A percentile compares a stretch with the other conserved stretches of the same genome.
phyloP scores from a whole-genome alignment of 2,888 invertebrate species.

The Norana najaformis region DNA sequence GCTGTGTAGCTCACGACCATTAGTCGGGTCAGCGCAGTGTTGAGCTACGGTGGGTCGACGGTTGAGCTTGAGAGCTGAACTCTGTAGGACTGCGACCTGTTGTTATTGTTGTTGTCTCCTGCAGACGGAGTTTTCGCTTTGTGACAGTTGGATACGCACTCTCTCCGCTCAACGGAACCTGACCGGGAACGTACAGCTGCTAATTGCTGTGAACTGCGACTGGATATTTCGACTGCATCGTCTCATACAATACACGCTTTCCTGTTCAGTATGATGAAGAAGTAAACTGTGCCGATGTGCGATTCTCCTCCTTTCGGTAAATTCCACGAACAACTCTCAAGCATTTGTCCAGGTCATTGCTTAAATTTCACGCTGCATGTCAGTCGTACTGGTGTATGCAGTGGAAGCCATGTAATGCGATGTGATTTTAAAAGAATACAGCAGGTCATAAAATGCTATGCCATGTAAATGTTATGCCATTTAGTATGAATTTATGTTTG shows the following conservation, averaged over 20 bases:
- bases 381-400: not conserved
- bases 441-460: too few relatives aligned
- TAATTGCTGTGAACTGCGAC: not conserved
- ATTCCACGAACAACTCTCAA: not conserved
- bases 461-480: too few relatives aligned
- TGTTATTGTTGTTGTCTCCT: not conserved
- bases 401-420: not conserved
- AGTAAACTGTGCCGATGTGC: not conserved
- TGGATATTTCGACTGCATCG: not conserved
- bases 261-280: not conserved
- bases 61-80: not conserved
- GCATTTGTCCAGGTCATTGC: not conserved
- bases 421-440: too few relatives aligned
- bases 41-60: not conserved
- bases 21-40: not conserved
- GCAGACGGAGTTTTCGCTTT: not conserved
- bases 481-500: too few relatives aligned
- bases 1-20: not conserved
- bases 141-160: not conserved
- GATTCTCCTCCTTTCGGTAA: not conserved
- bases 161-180: not conserved
- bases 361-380: not conserved
- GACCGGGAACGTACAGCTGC: not conserved
- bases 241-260: not conserved
- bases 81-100: not conserved